Evolutionary conservation across 2,113 vertebrate species (phyloP).

Genomic region (Tenrec ecaudatus): DNA sequence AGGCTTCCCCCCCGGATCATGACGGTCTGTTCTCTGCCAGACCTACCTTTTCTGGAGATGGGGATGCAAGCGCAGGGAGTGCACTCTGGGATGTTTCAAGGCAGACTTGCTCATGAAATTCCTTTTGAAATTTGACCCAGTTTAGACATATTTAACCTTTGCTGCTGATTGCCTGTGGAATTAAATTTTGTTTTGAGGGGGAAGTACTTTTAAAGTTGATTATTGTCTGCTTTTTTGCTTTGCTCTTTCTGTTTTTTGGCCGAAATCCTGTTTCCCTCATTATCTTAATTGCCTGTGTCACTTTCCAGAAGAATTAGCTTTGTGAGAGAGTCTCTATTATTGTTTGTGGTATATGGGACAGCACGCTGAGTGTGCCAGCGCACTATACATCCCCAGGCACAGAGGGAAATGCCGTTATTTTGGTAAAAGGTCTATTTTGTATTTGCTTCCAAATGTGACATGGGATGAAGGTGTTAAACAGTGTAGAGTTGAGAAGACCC

Average conservation of each 20-base stretch:
- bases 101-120: constrained; percentile 44
- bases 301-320: constrained; percentile 18
- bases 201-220: constrained; percentile 40
- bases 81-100: constrained; percentile 40
- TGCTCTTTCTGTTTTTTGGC: constrained; percentile 7
- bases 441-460: constrained; percentile 23
- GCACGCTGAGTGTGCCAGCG: background rate
- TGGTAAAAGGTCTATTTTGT: background rate
- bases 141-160: constrained; percentile 4
- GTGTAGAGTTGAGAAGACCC: background rate
- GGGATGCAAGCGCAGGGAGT: background rate
- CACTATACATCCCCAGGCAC: background rate
- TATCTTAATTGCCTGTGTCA: background rate
- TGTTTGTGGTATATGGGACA: constrained; percentile 9
- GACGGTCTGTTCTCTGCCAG: constrained; percentile 85
- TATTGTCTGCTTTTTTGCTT: constrained; percentile 37
- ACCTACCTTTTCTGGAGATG: background rate
- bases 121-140: constrained; percentile 47
- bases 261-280: background rate
- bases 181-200: constrained; percentile 1
- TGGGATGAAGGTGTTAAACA: constrained; percentile 21
- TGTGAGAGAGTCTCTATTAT: background rate
- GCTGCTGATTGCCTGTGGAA: background rate
- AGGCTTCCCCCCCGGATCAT: constrained; percentile 84
- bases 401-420: constrained; percentile 39